Conservation (phyloP, 2,113 vertebrate genomes). For the Ageneiosus marmoratus region DNA sequence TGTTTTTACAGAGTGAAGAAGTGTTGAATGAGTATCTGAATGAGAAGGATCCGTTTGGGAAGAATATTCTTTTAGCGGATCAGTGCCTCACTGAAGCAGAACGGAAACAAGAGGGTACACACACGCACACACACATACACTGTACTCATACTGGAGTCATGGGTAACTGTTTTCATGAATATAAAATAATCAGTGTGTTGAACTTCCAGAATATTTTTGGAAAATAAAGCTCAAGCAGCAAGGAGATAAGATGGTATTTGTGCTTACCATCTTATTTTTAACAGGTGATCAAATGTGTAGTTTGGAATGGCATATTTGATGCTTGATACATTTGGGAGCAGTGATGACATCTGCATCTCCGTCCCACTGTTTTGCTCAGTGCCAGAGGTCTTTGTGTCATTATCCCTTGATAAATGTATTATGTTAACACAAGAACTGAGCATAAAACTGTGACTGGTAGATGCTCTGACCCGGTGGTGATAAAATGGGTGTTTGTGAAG, state of each 20-base stretch:
- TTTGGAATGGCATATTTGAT: too few species aligned
- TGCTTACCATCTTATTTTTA: too few species aligned
- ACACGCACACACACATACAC: background rate
- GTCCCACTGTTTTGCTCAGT: background rate
- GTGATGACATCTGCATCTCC: background rate
- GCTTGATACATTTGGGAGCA: background rate
- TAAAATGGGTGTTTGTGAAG: too few species aligned
- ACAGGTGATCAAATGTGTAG: too few species aligned
- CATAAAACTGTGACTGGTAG: too few species aligned
- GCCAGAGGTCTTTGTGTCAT: background rate
- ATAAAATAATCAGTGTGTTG: too few species aligned
- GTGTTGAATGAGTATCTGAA: slow-evolving; percentile 43
- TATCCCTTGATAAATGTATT: background rate
- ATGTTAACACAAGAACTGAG: background rate
- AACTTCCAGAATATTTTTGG: too few species aligned
- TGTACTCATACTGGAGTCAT: too few species aligned
- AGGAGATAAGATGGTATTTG: too few species aligned
- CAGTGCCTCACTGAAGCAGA: slow-evolving; percentile 39
- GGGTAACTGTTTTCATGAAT: too few species aligned
- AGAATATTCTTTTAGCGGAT: slow-evolving; percentile 44
- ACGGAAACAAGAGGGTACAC: slow-evolving; percentile 38
- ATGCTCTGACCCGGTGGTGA: too few species aligned
- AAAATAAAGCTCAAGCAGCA: too few species aligned
- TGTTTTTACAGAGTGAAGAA: slow-evolving; percentile 46
- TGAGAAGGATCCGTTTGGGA: slow-evolving; percentile 24